phyloP scores from a whole-genome alignment of 2,888 invertebrate genomes.

The Acronicta aceris region DNA sequence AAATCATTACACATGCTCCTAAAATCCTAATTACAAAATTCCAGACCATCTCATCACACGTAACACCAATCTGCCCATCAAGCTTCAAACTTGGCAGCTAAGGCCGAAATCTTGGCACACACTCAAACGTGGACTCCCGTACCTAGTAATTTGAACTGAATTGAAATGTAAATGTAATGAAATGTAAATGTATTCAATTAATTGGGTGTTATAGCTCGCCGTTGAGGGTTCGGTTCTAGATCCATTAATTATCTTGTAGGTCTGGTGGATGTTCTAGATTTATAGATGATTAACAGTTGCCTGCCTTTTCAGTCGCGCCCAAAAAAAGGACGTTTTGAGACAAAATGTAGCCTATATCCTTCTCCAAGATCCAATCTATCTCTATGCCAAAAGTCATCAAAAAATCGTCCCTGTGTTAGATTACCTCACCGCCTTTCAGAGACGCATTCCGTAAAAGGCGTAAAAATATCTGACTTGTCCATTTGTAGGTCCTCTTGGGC shows the following conservation, averaged over 20 bases:
- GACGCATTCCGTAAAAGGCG: no score
- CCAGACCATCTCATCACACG: slow-evolving; percentile 4
- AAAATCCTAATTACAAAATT: slow-evolving; percentile 29
- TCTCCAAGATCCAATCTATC: no score
- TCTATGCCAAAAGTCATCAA: no score
- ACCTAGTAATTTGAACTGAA: slow-evolving; percentile 63
- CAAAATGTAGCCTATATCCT: no score
- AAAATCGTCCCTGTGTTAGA: no score
- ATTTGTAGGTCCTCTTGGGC: no score
- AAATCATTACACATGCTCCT: slow-evolving; percentile 17
- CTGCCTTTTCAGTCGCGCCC: no score
- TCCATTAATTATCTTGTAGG: slow-evolving; percentile 43
- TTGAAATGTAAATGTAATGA: slow-evolving; percentile 71
- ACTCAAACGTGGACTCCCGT: slow-evolving; percentile 29
- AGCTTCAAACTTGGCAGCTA: slow-evolving; percentile 27
- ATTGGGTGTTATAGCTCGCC: slow-evolving; percentile 54
- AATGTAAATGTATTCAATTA: slow-evolving; percentile 75
- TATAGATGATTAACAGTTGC: not conserved
- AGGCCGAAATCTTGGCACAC: slow-evolving; percentile 39
- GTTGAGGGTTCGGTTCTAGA: slow-evolving; percentile 51
- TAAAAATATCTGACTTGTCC: no score
- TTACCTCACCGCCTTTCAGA: no score
- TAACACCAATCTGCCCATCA: slow-evolving; percentile 28
- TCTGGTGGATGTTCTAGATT: slow-evolving; percentile 19
- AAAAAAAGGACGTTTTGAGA: no score